Evolutionary conservation across 2,888 invertebrate species (phyloP), one percentile per base, ranked within the genome.

Genomic region (Drosophila putrida): DNA sequence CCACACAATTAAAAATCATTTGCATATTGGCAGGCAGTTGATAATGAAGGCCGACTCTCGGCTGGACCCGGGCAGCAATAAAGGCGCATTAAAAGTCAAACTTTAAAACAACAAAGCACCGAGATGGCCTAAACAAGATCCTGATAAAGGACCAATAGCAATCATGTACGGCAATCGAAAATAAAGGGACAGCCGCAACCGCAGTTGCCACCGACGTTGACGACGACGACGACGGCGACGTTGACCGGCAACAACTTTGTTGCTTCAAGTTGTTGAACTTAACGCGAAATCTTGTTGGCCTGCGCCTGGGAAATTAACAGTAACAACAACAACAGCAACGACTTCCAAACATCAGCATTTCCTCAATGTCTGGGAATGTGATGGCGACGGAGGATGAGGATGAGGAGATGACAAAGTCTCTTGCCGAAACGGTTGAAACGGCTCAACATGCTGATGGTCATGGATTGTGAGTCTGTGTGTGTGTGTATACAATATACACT

Each of bases 221-320:
- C 6, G 63, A 44, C 10, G 61, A 49, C 41, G 38, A 20, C 20
- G 20, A 20, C 20, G 20, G 2, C 55, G 38, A 60, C 20, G 63
- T 71, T 75, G 88, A 75, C 79, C 82, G 74, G 71, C 75, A 74
- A 90, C 90, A 76, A 86, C 82, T 88, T 75, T 85, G 90, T 85
- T 80, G 90, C 70, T 66, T 68, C 57, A 44, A 88, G 83, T 79
- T 85, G 90, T 88, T 89, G 89, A 91, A 90, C 91, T 90, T 88
- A 90, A 87, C 90, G 88, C 87, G 83, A 88, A 90, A 90, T 90
- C 90, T 83, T 85, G 72, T 74, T 79, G 67, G 73, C 75, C 82
- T 76, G 77, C 74, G 84, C 78, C 78, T 90, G 87, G 79, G 87
- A 91, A 90, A 87, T 90, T 82, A 80, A 83, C 75, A 75, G 79